phyloP scores from a whole-genome alignment of 2,888 invertebrate species.

The Scaeva pyrastri region DNA sequence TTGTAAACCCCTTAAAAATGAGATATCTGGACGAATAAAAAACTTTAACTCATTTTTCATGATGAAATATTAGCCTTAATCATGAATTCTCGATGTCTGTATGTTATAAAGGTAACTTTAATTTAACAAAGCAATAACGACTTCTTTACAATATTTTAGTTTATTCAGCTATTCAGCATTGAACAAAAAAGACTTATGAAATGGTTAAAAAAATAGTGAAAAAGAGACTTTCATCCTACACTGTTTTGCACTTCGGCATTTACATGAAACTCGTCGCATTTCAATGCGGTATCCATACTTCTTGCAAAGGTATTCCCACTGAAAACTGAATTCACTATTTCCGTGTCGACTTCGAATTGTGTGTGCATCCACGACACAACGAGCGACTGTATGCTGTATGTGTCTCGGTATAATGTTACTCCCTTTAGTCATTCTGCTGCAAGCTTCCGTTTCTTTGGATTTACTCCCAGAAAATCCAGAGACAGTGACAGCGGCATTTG shows the following conservation, averaged over 20 bases:
- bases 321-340: constrained; percentile 47
- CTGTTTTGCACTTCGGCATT: constrained; percentile 13
- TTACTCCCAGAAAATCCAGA: constrained; percentile 43
- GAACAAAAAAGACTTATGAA: no score
- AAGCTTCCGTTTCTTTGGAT: constrained; percentile 34
- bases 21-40: no score
- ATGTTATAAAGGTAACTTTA: no score
- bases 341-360: constrained; percentile 2
- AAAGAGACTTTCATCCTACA: constrained; percentile 14
- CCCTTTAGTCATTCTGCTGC: constrained; percentile 11
- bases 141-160: no score
- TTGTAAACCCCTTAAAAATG: no score
- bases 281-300: constrained; percentile 33
- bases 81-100: no score
- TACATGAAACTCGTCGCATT: constrained; percentile 50
- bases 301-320: constrained; percentile 26
- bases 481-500: constrained; percentile 20
- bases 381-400: background rate
- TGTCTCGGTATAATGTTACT: no score
- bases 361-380: background rate
- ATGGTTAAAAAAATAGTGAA: no score
- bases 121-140: no score
- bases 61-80: no score
- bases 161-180: no score
- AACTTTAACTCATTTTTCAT: no score